Evolutionary conservation across 2,113 vertebrate genomes (phyloP), one percentile per base, ranked within the genome.

Genomic region (Ptychochromis oligacanthus): DNA sequence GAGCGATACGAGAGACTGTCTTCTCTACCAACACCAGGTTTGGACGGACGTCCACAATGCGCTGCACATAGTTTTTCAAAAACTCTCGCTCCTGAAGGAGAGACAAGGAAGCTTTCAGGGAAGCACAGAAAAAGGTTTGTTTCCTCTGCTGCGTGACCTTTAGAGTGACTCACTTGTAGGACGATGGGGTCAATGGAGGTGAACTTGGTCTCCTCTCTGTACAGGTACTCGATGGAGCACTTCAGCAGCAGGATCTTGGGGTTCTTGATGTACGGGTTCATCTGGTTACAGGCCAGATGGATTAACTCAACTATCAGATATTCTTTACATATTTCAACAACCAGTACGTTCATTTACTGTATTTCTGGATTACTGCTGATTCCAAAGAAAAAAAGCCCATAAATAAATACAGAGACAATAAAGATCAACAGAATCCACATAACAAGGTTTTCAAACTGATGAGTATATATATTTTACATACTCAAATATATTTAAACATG

Each of bases 111-210:
- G 38, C 2, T 24, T 31, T 64, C 12, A 54, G 13, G 22, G 18
- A 52, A 38, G 43, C 6, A 17, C 2, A 4, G 14, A 6, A 1
- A 13, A 43, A 58, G 2, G 24, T 5, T 14, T 0, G 26, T 43
- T 79, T 28, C 18, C 36, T 64, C 20, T 17, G 4, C 1, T 2
- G 31, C 31, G 17, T 12, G 4, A 9, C 18, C 38, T 7, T 31
- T 1, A 1, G 9, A 13, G 12, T 10, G 61, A 36, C 12, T 77
- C 81, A 99, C 98, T 97, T 99, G 98, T 26, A 99, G 96, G 75
- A 99, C 98, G 46, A 99, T 99, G 79, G 98, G 98, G 74, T 99
- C 98, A 76, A 99, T 99, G 94, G 97, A 99, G 67, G 98, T 98
- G 90, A 99, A 99, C 87, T 99, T 99, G 7, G 98, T 99, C 95